Evolutionary conservation across 92 coral and sea anemone species (phyloP).

Genomic region (Nematostella vectensis): DNA sequence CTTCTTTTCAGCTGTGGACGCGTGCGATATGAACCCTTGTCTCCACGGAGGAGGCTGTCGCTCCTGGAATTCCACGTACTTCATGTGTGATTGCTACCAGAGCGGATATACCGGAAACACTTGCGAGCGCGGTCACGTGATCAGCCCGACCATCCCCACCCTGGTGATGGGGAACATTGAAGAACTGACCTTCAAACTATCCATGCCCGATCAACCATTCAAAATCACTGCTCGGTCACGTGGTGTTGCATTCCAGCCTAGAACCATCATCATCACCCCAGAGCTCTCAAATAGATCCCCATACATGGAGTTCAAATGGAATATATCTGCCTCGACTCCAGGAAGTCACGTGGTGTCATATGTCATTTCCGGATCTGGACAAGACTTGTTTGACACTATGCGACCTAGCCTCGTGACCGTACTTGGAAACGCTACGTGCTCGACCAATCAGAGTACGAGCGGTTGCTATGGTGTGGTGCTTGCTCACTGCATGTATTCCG

Average conservation of each 20-base stretch:
- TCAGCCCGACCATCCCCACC: slow-evolving; percentile 37
- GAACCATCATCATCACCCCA: slow-evolving; percentile 12
- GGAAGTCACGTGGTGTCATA: slow-evolving; percentile 49
- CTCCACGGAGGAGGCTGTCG: slow-evolving; percentile 42
- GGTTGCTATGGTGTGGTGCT: slow-evolving; percentile 41
- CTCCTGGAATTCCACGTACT: slow-evolving; percentile 22
- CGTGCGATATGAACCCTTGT: slow-evolving; percentile 64
- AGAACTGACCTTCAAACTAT: slow-evolving; percentile 31
- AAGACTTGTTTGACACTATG: slow-evolving; percentile 21
- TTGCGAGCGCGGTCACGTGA: slow-evolving; percentile 40
- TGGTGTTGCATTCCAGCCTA: slow-evolving; percentile 31
- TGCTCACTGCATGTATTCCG: slow-evolving; percentile 23
- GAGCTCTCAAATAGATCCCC: slow-evolving; percentile 9
- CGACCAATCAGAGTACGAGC: background rate
- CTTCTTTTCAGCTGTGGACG: background rate
- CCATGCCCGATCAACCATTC: slow-evolving; percentile 40
- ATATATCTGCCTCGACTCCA: slow-evolving; percentile 28
- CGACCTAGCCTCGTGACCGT: slow-evolving; percentile 39
- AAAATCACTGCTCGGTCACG: slow-evolving; percentile 16
- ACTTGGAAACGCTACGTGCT: slow-evolving; percentile 15
- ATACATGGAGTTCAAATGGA: slow-evolving; percentile 25
- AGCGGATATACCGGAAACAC: slow-evolving; percentile 51
- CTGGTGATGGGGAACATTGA: slow-evolving; percentile 8
- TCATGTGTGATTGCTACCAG: slow-evolving; percentile 48
- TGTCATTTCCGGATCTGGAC: slow-evolving; percentile 45